phyloP scores from a whole-genome alignment of 2,888 invertebrate genomes.

The Choreutis nemorana region DNA sequence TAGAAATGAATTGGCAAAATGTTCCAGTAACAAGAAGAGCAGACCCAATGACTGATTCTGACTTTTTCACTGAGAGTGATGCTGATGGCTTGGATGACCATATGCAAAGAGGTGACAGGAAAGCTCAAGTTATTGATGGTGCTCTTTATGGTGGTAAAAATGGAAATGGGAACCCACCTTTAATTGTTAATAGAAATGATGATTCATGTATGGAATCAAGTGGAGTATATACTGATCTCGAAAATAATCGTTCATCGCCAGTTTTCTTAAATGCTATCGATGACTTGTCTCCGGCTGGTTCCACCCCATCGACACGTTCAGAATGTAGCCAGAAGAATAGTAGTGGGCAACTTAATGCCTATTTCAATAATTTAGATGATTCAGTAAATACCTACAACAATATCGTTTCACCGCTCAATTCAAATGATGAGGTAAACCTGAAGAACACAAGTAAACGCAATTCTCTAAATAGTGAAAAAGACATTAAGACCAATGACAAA shows the following conservation, averaged over 20 bases:
- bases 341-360: slow-evolving; percentile 31
- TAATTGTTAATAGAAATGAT: slow-evolving; percentile 68
- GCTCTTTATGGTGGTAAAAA: slow-evolving; percentile 83
- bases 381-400: slow-evolving; percentile 19
- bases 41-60: slow-evolving; percentile 91
- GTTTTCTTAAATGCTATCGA: slow-evolving; percentile 69
- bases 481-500: slow-evolving; percentile 39
- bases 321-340: slow-evolving; percentile 60
- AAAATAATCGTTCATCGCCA: slow-evolving; percentile 67
- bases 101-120: slow-evolving; percentile 74
- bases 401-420: slow-evolving; percentile 21
- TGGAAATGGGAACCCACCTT: slow-evolving; percentile 61
- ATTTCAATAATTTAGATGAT: slow-evolving; percentile 35
- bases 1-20: slow-evolving; percentile 66
- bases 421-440: slow-evolving; percentile 36
- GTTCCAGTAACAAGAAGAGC: slow-evolving; percentile 73
- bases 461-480: slow-evolving; percentile 50
- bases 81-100: slow-evolving; percentile 84
- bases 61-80: slow-evolving; percentile 90
- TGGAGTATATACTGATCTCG: slow-evolving; percentile 87
- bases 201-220: slow-evolving; percentile 89
- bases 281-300: slow-evolving; percentile 72
- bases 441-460: slow-evolving; percentile 52
- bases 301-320: slow-evolving; percentile 63
- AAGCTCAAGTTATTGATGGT: slow-evolving; percentile 88